Base-by-base conservation (phyloP, 2,113 vertebrate genomes). In the Thomomys bottae region DNA sequence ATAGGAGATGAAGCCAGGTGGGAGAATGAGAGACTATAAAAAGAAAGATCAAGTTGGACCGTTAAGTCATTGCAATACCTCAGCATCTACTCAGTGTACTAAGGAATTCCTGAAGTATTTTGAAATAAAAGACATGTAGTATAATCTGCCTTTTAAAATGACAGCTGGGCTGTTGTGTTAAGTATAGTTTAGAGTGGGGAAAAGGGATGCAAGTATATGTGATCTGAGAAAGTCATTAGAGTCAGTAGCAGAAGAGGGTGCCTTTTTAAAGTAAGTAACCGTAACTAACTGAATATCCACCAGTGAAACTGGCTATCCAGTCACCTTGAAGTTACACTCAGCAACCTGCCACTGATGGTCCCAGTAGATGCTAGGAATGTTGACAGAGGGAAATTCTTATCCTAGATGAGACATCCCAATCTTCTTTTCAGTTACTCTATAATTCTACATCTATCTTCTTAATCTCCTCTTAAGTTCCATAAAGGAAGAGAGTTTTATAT, bases 151-250 rank as follows among this genome's bases (percentile, higher is more conserved):
- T 68, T 83, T 84, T 68, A 86, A 12, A 28, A 11, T 6, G 12
- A 54, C 17, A 3, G 30, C 32, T 81, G 32, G 45, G 11, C 15
- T 38, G 30, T 36, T 59, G 1, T 72, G 42, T 70, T 86, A 59
- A 91, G 4, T 40, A 73, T 5, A 80, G 54, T 83, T 34, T 26
- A 32, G 73, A 88, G 20, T 20, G 17, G 10, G 66, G 23, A 59
- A 59, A 77, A 73, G 8, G 70, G 20, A 82, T n/a, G 79, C 87
- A 68, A 88, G 76, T 88, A n/a, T 79, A 10, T 63, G 26, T 81
- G 68, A 61, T 59, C 28, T 75, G 66, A 78, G 42, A 36, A 82
- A 92, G 89, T 61, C 77, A 83, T 38, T 75, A 73, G 70, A 76
- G 57, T 81, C 40, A 82, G 24, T 42, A 34, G 20, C 54, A 73